A percentile compares a stretch with the other conserved stretches of the same genome.
phyloP scores from a whole-genome alignment of 2,797 vertebrate genomes.

The Cephalopachus bancanus region DNA sequence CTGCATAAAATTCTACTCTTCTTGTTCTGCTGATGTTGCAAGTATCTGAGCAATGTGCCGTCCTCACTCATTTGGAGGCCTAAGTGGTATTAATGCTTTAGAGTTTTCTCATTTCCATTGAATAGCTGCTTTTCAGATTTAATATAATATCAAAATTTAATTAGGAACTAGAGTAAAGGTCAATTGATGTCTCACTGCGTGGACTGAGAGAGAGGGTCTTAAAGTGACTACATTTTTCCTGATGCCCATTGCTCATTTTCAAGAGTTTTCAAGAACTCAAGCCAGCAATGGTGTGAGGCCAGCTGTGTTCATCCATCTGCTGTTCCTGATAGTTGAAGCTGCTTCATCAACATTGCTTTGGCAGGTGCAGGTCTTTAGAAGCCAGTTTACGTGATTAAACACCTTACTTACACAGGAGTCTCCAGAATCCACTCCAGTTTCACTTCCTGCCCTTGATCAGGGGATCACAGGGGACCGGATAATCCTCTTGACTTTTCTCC shows the following conservation, averaged over 20 bases:
- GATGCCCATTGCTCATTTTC: slow-evolving; percentile 16
- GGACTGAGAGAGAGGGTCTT: not conserved
- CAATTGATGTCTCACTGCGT: not conserved
- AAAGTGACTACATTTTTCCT: slow-evolving; percentile 16
- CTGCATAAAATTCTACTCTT: not conserved
- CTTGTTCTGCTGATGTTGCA: slow-evolving; percentile 60
- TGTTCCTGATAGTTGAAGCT: slow-evolving; percentile 10
- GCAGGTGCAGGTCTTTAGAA: slow-evolving; percentile 57
- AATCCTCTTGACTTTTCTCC: not conserved
- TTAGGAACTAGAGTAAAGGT: slow-evolving; percentile 69
- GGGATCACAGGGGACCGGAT: not conserved
- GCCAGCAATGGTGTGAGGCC: not conserved
- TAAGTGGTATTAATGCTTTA: slow-evolving; percentile 30
- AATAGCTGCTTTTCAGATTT: slow-evolving; percentile 45
- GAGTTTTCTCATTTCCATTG: slow-evolving; percentile 47
- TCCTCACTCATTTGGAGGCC: not conserved
- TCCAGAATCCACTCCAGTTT: not conserved
- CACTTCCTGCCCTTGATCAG: not conserved
- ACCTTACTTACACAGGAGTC: not conserved
- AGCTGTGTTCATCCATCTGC: slow-evolving; percentile 56
- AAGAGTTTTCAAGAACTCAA: not conserved
- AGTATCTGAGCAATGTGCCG: slow-evolving; percentile 11
- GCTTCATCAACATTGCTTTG: slow-evolving; percentile 13
- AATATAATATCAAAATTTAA: slow-evolving; percentile 64
- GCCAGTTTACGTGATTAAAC: slow-evolving; percentile 51